A percentile compares a stretch with the other conserved stretches of the same genome.
phyloP scores from a whole-genome alignment of 2,797 vertebrate species.

The Parauchenoglanis punctatus region DNA sequence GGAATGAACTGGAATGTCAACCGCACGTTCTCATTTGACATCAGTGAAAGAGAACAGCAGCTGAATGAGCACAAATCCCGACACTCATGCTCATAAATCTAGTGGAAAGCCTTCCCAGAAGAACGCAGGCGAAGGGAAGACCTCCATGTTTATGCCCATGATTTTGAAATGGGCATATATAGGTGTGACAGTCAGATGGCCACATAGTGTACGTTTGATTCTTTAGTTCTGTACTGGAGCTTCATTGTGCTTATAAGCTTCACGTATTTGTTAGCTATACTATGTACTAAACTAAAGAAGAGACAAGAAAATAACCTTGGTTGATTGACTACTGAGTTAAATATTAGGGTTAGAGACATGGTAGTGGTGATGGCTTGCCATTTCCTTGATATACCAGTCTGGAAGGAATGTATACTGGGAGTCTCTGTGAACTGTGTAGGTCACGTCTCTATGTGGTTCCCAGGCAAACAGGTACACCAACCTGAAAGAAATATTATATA shows the following conservation, averaged over 20 bases:
- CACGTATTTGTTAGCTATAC: background rate
- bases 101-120: background rate
- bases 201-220: background rate
- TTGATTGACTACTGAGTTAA: background rate
- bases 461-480: constrained; percentile 86
- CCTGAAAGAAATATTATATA: constrained; percentile 64
- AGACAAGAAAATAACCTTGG: background rate
- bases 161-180: background rate
- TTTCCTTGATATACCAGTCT: constrained; percentile 80
- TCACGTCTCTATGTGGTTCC: constrained; percentile 81
- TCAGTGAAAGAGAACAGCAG: background rate
- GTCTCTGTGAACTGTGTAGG: constrained; percentile 80
- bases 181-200: background rate
- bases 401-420: constrained; percentile 80
- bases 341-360: background rate
- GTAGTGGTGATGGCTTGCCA: constrained; percentile 44
- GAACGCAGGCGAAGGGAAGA: background rate
- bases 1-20: background rate
- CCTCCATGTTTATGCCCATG: too few relatives aligned
- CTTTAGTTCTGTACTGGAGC: background rate
- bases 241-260: background rate
- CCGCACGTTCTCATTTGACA: background rate
- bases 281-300: background rate
- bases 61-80: background rate
- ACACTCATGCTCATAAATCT: background rate